Evolutionary conservation across 2,797 vertebrate species (phyloP).

Genomic region (Aulostomus chinensis): DNA sequence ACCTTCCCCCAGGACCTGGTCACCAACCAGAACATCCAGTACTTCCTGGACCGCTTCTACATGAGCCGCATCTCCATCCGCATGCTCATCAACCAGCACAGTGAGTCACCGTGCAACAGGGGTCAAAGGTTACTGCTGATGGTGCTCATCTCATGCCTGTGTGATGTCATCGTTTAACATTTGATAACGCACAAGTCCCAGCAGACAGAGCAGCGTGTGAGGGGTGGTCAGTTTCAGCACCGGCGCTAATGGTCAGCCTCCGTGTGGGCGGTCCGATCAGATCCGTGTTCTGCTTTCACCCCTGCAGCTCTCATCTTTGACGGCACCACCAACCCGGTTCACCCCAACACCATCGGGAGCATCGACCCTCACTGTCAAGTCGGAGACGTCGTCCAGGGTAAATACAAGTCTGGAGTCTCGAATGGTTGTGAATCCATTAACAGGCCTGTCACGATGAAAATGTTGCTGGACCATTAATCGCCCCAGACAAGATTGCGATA

Average conservation of each 20-base stretch:
- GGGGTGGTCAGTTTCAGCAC: too few relatives aligned
- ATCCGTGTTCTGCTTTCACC: neutral
- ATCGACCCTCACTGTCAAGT: constrained; percentile 91
- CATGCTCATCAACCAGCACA: constrained; percentile 98
- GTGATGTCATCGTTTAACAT: too few relatives aligned
- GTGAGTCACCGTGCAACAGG: constrained; percentile 71
- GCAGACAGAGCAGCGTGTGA: too few relatives aligned
- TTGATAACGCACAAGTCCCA: too few relatives aligned
- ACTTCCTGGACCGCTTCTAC: constrained; percentile 97
- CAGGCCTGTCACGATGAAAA: too few relatives aligned
- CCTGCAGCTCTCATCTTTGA: constrained; percentile 89
- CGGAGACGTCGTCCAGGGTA: constrained; percentile 88
- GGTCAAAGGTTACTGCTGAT: too few relatives aligned
- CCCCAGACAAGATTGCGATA: too few relatives aligned
- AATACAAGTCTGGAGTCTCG: constrained; percentile 12
- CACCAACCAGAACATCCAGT: constrained; percentile 96
- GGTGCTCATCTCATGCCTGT: too few relatives aligned
- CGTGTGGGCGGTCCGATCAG: too few relatives aligned
- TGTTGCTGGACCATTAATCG: too few relatives aligned
- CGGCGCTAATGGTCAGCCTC: too few relatives aligned
- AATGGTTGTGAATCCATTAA: too few relatives aligned
- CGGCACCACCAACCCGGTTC: constrained; percentile 89
- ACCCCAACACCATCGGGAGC: constrained; percentile 93
- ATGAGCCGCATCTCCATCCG: constrained; percentile 97
- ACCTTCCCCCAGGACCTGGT: constrained; percentile 86